phyloP scores from a whole-genome alignment of 2,888 invertebrate species.

The Scelioninae gen. 2 region DNA sequence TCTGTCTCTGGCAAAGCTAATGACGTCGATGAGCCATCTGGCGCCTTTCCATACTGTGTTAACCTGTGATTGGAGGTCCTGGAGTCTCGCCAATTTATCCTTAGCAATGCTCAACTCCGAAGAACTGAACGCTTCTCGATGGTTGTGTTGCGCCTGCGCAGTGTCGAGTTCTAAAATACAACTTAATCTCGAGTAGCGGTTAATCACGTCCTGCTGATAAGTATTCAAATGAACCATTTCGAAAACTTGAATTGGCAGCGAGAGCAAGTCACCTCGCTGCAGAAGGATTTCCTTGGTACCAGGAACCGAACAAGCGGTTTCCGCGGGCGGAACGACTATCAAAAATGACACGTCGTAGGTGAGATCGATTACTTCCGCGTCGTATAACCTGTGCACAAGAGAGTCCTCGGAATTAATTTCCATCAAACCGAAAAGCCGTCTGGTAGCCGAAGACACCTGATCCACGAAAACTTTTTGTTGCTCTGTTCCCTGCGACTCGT shows the following conservation, averaged over 20 bases:
- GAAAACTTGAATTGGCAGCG: slow-evolving; percentile 94
- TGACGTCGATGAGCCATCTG: slow-evolving; percentile 97
- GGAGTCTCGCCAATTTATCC: slow-evolving; percentile 87
- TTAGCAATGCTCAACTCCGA: slow-evolving; percentile 91
- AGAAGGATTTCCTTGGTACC: slow-evolving; percentile 90
- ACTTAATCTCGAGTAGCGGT: slow-evolving; percentile 93
- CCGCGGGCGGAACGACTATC: slow-evolving; percentile 93
- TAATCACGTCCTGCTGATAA: slow-evolving; percentile 93
- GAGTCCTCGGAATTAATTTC: slow-evolving; percentile 84
- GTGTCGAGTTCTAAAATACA: slow-evolving; percentile 95
- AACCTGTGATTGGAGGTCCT: slow-evolving; percentile 89
- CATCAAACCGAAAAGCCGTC: slow-evolving; percentile 87
- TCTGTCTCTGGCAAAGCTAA: slow-evolving; percentile 93
- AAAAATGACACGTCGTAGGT: slow-evolving; percentile 93
- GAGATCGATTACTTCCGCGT: slow-evolving; percentile 94
- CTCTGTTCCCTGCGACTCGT: slow-evolving; percentile 77
- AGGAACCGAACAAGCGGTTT: slow-evolving; percentile 93
- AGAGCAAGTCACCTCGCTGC: slow-evolving; percentile 89
- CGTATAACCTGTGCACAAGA: slow-evolving; percentile 88
- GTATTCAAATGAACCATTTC: slow-evolving; percentile 97
- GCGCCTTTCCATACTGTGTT: slow-evolving; percentile 95
- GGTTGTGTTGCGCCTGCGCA: slow-evolving; percentile 92
- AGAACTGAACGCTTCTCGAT: slow-evolving; percentile 95
- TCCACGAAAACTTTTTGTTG: slow-evolving; percentile 89
- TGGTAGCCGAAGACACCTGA: slow-evolving; percentile 84